Base-by-base conservation (phyloP, 2,797 vertebrate genomes). In the Ataeniobius toweri region DNA sequence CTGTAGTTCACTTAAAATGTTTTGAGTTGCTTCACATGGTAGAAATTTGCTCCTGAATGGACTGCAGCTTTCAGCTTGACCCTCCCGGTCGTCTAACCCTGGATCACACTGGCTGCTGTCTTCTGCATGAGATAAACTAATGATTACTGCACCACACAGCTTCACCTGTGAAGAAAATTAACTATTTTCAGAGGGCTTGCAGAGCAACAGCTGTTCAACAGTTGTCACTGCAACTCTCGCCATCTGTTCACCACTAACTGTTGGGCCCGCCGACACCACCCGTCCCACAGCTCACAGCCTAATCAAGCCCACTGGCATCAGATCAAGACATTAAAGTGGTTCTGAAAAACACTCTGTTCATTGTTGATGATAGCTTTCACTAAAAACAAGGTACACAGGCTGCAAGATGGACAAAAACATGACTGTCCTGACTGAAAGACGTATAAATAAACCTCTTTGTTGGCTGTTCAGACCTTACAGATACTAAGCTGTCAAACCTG, bases 401-500 rank as follows among this genome's bases (percentile, higher is more conserved):
- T 36, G 75, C 50, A 68, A 72, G 65, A 72, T 85, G 80, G 51
- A 31, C n/a, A 67, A 78, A 56, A 55, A 50, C 68, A 58, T 28
- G 76, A 77, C 81, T 73, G 90, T 80, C 84, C 0, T 1, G 39
- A 58, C 1, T 61, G 2, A 61, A 31, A 73, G 71, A 73, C 41
- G 80, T 9, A 75, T 26, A 24, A 28, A 73, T 24, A 82, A 83
- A 75, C 9, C 39, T n/a, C 50, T 48, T 55, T 16, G 56, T 82
- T 14, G 61, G 79, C 67, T 53, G 76, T 36, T 36, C 36, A 63
- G 31, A 22, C 7, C 4, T 78, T 86, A 73, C 3, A 36, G 36
- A 36, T 36, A 36, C 36, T 36, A 58, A 31, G 56, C 24, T 3
- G 53, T 77, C 94, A 90, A 75, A 97, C 98, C 97, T 97, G 91